Percentiles rank a stretch among this genome's conserved stretches.
phyloP scores from a whole-genome alignment of 2,888 invertebrate genomes.

The Gymnoscelis rufifasciata region DNA sequence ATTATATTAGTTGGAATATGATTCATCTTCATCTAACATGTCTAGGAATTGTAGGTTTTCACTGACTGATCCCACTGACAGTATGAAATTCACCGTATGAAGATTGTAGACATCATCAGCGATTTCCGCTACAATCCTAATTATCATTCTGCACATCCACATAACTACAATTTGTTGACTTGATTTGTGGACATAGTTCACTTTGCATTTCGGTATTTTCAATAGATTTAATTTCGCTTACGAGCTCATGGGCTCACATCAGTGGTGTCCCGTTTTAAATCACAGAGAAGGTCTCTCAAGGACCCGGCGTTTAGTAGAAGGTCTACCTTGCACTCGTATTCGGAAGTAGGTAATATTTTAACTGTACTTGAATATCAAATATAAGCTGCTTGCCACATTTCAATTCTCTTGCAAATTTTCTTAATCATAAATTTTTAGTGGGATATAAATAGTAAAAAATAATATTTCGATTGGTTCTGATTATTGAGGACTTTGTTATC shows the following conservation, averaged over 20 bases:
- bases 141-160: constrained; percentile 65
- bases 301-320: constrained; percentile 61
- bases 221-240: constrained; percentile 7
- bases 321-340: constrained; percentile 70
- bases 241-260: too few relatives aligned
- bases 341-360: constrained; percentile 58
- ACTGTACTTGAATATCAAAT: constrained; percentile 59
- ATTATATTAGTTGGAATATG: constrained; percentile 24
- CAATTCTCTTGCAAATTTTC: constrained; percentile 26
- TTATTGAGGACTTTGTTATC: too few relatives aligned
- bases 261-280: constrained; percentile 39
- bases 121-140: constrained; percentile 56
- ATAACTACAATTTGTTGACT: constrained; percentile 29
- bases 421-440: constrained; percentile 7
- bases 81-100: constrained; percentile 55
- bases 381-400: constrained; percentile 75
- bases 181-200: constrained; percentile 1
- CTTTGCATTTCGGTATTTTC: constrained; percentile 31
- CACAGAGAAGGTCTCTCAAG: constrained; percentile 49
- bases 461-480: too few relatives aligned
- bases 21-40: constrained; percentile 62
- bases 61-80: constrained; percentile 56
- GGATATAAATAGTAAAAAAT: too few relatives aligned
- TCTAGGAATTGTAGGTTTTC: constrained; percentile 61
- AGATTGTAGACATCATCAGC: constrained; percentile 58